phyloP scores from a whole-genome alignment of 1,140 invertebrate genomes.

The Helicoverpa armigera region DNA sequence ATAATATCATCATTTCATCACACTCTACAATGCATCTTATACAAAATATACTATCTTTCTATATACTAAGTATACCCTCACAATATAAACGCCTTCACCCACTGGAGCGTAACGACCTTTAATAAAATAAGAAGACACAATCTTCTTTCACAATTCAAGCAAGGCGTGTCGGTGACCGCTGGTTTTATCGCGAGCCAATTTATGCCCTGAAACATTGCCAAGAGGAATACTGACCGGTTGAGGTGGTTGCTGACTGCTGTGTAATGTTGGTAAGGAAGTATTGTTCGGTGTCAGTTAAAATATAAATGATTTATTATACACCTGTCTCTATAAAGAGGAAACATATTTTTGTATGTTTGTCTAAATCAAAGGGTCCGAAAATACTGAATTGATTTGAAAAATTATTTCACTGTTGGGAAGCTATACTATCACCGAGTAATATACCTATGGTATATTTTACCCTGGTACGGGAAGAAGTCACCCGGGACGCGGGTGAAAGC shows the following conservation, averaged over 20 bases:
- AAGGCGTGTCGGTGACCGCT: neutral
- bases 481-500: too few species aligned
- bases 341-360: too few species aligned
- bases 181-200: slow-evolving; percentile 28
- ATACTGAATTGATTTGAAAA: too few species aligned
- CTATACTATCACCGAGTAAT: too few species aligned
- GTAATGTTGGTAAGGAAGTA: neutral
- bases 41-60: neutral
- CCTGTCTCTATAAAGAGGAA: too few species aligned
- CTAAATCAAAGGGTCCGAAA: too few species aligned
- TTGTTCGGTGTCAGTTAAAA: neutral
- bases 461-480: too few species aligned
- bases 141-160: slow-evolving; percentile 5
- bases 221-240: slow-evolving; percentile 4
- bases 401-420: too few species aligned
- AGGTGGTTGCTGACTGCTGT: neutral
- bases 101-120: neutral
- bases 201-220: slow-evolving; percentile 20
- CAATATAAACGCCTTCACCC: neutral
- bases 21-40: too few species aligned
- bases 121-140: slow-evolving; percentile 21
- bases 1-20: too few species aligned
- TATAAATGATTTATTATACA: too few species aligned
- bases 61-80: neutral
- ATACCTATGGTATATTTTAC: too few species aligned